These are phyloP conservation scores for Heliconius ismenius DNA, from an alignment of 2,888 invertebrate species.

Conservation along the genomic window DNA sequence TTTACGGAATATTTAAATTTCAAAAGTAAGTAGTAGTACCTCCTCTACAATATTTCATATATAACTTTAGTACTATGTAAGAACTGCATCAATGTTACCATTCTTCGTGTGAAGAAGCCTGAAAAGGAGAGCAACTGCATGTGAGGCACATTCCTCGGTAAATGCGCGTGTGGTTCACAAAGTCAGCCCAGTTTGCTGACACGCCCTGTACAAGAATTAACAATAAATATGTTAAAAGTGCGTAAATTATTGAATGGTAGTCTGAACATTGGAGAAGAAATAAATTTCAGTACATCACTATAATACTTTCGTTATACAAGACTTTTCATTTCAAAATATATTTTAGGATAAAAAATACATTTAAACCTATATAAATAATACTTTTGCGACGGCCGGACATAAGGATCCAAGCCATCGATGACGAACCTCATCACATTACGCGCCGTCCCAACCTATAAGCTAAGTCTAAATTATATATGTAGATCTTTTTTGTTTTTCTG, in stretches of 20 bases:
- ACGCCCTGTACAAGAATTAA: conserved; percentile 56
- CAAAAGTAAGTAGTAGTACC: too few species aligned
- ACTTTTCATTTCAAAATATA: background rate
- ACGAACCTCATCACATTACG: too few species aligned
- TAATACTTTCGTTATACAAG: background rate
- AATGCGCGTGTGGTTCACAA: conserved; percentile 70
- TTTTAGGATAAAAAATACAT: background rate
- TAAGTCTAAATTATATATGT: too few species aligned
- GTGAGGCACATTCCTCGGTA: conserved; percentile 70
- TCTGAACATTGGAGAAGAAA: background rate
- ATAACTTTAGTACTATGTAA: background rate
- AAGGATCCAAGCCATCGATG: too few species aligned
- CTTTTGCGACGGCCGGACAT: too few species aligned
- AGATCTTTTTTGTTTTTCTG: too few species aligned
- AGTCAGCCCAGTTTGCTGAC: conserved; percentile 69
- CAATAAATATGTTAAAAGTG: background rate
- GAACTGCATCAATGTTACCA: conserved; percentile 33
- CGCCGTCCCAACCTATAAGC: too few species aligned
- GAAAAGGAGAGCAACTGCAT: conserved; percentile 51
- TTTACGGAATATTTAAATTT: too few species aligned
- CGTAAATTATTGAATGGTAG: background rate
- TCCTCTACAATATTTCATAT: too few species aligned
- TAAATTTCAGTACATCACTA: too few species aligned
- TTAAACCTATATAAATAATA: too few species aligned
- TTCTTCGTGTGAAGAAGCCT: conserved; percentile 36